phyloP scores from a whole-genome alignment of 2,113 vertebrate species.

The Anser cygnoides region DNA sequence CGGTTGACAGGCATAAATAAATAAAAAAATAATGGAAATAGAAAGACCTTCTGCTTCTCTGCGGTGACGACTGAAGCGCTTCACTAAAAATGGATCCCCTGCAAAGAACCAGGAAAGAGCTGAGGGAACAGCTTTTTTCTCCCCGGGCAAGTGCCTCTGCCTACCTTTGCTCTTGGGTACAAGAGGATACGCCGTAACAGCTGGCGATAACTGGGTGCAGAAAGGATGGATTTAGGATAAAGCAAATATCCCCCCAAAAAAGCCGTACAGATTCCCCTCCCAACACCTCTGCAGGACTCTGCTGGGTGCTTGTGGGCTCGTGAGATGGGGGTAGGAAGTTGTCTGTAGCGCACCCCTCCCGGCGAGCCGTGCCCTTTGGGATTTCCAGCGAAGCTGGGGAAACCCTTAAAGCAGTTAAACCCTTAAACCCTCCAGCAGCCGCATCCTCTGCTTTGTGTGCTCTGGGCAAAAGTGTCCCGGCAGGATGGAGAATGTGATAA shows the following conservation, averaged over 20 bases:
- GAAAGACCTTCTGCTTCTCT: constrained; percentile 12
- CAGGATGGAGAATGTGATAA: background rate
- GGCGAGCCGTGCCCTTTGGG: background rate
- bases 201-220: background rate
- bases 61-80: background rate
- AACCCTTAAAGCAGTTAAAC: background rate
- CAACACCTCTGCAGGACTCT: background rate
- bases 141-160: background rate
- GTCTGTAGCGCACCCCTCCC: too few relatives aligned
- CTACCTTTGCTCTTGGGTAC: background rate
- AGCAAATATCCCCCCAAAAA: background rate
- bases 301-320: too few relatives aligned
- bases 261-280: background rate
- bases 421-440: background rate
- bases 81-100: background rate
- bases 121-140: background rate
- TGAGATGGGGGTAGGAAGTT: too few relatives aligned
- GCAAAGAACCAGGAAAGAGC: background rate
- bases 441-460: background rate
- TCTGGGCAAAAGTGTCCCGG: background rate
- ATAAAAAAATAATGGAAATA: background rate
- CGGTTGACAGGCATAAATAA: constrained; percentile 6
- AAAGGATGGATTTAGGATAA: background rate
- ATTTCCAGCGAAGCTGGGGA: background rate
- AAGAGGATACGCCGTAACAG: background rate